phyloP scores from a whole-genome alignment of 2,888 invertebrate species.

The Apodemia zela region DNA sequence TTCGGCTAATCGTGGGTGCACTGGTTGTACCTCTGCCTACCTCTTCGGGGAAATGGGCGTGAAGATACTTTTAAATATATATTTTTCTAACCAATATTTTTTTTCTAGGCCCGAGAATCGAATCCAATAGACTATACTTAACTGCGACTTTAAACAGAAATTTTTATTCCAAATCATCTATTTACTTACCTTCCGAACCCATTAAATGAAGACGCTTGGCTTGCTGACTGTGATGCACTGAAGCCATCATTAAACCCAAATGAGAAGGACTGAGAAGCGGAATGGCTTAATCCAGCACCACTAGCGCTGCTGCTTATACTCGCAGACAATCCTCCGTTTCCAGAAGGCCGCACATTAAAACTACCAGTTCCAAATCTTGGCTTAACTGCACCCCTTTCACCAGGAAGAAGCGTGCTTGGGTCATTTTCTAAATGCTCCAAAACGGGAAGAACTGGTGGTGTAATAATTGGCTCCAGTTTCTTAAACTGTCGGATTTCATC shows the following conservation, averaged over 20 bases:
- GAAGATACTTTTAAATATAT: no score
- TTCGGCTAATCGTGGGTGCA: no score
- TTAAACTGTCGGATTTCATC: slow-evolving; percentile 55
- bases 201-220: slow-evolving; percentile 70
- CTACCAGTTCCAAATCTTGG: slow-evolving; percentile 64
- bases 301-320: slow-evolving; percentile 68
- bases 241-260: slow-evolving; percentile 74
- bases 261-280: slow-evolving; percentile 71
- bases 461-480: slow-evolving; percentile 67
- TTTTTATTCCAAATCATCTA: slow-evolving; percentile 21
- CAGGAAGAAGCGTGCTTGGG: slow-evolving; percentile 66
- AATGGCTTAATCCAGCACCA: slow-evolving; percentile 63
- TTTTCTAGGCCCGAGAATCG: no score
- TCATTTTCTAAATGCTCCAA: slow-evolving; percentile 74
- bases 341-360: slow-evolving; percentile 64
- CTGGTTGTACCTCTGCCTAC: no score
- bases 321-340: slow-evolving; percentile 63
- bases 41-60: no score
- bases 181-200: slow-evolving; percentile 69
- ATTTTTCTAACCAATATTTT: no score
- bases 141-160: background rate
- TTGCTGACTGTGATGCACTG: slow-evolving; percentile 73
- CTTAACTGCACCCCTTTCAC: slow-evolving; percentile 47
- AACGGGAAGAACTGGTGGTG: slow-evolving; percentile 72
- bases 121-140: no score